Percentiles rank a stretch among this genome's conserved stretches.
phyloP scores from a whole-genome alignment of 2,797 vertebrate species.

The Chelon auratus region DNA sequence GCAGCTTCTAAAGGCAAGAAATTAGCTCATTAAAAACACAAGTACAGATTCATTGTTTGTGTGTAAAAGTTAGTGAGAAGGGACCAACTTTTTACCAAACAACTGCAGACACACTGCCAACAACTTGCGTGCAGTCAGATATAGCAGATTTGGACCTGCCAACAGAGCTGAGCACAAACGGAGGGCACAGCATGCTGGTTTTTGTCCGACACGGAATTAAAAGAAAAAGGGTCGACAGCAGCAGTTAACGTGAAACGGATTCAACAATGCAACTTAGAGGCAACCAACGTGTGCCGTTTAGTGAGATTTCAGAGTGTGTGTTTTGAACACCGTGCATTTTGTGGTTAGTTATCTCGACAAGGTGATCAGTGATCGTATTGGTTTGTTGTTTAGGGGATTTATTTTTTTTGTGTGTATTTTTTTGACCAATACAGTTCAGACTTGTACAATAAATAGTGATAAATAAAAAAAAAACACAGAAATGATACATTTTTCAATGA shows the following conservation, averaged over 20 bases:
- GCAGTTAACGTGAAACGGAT: slow-evolving; percentile 38
- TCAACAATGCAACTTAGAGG: slow-evolving; percentile 56
- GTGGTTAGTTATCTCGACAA: slow-evolving; percentile 78
- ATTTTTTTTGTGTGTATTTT: slow-evolving; percentile 81
- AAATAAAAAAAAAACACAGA: slow-evolving; percentile 73
- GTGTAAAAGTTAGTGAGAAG: slow-evolving; percentile 61
- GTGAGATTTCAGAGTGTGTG: slow-evolving; percentile 72
- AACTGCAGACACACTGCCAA: slow-evolving; percentile 82
- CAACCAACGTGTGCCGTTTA: slow-evolving; percentile 70
- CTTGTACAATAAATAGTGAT: slow-evolving; percentile 82
- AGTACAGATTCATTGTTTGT: slow-evolving; percentile 51
- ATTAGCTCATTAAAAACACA: slow-evolving; percentile 14
- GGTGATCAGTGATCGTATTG: slow-evolving; percentile 79
- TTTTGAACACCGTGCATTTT: slow-evolving; percentile 78
- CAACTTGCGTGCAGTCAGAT: slow-evolving; percentile 54
- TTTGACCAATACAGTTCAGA: slow-evolving; percentile 80
- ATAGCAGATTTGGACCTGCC: slow-evolving; percentile 50
- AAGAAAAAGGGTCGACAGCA: slow-evolving; percentile 19
- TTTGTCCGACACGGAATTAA: slow-evolving; percentile 29
- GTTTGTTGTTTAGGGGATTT: slow-evolving; percentile 80
- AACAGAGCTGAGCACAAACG: slow-evolving; percentile 37
- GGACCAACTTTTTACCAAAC: slow-evolving; percentile 81
- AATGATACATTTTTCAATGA: slow-evolving; percentile 72
- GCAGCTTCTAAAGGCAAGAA: slow-evolving; percentile 49
- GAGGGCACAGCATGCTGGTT: slow-evolving; percentile 42